Conservation (phyloP, 2,113 vertebrate genomes). For the Dunckerocampus dactyliophorus region DNA sequence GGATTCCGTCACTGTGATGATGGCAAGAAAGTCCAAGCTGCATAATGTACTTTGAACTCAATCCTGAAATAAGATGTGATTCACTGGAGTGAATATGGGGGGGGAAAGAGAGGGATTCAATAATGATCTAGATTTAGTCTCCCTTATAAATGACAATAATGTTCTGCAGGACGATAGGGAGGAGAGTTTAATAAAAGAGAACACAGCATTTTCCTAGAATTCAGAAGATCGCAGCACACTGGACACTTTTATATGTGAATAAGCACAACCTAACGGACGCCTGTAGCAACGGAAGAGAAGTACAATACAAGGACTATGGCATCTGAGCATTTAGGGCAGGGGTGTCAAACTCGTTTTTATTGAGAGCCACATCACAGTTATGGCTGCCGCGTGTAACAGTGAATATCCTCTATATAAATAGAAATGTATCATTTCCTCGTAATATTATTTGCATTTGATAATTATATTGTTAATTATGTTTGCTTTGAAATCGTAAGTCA, state of each 20-base stretch:
- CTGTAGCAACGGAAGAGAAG: too few relatives aligned
- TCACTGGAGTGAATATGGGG: slow-evolving; percentile 30
- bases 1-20: slow-evolving; percentile 58
- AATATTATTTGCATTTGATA: too few relatives aligned
- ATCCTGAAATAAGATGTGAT: slow-evolving; percentile 61
- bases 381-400: too few relatives aligned
- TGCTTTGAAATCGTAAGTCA: too few relatives aligned
- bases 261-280: too few relatives aligned
- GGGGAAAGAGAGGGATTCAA: slow-evolving; percentile 63
- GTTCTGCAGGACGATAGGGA: slow-evolving; percentile 30
- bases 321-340: too few relatives aligned
- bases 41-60: slow-evolving; percentile 69
- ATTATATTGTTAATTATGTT: too few relatives aligned
- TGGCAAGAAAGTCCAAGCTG: slow-evolving; percentile 48
- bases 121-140: slow-evolving; percentile 59
- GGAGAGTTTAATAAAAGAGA: not conserved
- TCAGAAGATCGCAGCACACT: slow-evolving; percentile 13
- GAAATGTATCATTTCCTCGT: too few relatives aligned
- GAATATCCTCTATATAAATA: too few relatives aligned
- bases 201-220: slow-evolving; percentile 7
- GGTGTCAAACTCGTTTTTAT: too few relatives aligned
- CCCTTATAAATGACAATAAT: slow-evolving; percentile 50
- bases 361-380: too few relatives aligned
- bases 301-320: too few relatives aligned
- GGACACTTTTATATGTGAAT: not conserved